A percentile compares a stretch with the other conserved stretches of the same genome.
Conservation (phyloP, 2,888 invertebrate species). For the Caenorhabditis virilis region DNA sequence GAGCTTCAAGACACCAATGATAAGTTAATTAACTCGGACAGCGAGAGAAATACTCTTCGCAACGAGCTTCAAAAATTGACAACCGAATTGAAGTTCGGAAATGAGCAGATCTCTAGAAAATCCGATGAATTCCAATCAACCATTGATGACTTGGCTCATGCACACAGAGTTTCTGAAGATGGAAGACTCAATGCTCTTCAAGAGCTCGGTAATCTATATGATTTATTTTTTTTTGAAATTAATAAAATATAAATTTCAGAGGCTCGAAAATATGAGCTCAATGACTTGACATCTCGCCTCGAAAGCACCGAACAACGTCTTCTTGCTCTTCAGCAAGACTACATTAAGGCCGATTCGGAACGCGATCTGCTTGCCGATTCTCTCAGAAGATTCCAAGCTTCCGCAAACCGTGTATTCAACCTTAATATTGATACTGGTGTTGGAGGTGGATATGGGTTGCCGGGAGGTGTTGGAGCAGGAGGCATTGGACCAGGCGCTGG, state of each 20-base stretch:
- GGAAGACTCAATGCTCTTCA: conserved; percentile 65
- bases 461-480: conserved; percentile 6
- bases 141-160: conserved; percentile 63
- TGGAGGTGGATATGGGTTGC: conserved; percentile 8
- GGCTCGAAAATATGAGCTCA: conserved; percentile 63
- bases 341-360: conserved; percentile 64
- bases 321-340: conserved; percentile 64
- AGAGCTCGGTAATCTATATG: conserved; percentile 48
- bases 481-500: conserved; percentile 11
- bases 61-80: conserved; percentile 58
- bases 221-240: neutral
- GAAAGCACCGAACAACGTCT: conserved; percentile 65
- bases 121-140: conserved; percentile 65
- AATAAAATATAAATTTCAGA: conserved; percentile 32
- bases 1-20: conserved; percentile 64
- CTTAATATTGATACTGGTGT: conserved; percentile 45
- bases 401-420: conserved; percentile 60
- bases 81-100: conserved; percentile 65
- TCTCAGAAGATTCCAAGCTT: conserved; percentile 65
- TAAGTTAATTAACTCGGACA: conserved; percentile 62
- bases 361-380: conserved; percentile 62
- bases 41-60: conserved; percentile 57
- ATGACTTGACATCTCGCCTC: conserved; percentile 64
- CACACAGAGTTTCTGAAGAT: conserved; percentile 64
- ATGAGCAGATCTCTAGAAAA: conserved; percentile 66